A percentile compares a stretch with the other conserved stretches of the same genome.
Conservation (phyloP, 1,140 invertebrate species). For the Scaptomyza montana region DNA sequence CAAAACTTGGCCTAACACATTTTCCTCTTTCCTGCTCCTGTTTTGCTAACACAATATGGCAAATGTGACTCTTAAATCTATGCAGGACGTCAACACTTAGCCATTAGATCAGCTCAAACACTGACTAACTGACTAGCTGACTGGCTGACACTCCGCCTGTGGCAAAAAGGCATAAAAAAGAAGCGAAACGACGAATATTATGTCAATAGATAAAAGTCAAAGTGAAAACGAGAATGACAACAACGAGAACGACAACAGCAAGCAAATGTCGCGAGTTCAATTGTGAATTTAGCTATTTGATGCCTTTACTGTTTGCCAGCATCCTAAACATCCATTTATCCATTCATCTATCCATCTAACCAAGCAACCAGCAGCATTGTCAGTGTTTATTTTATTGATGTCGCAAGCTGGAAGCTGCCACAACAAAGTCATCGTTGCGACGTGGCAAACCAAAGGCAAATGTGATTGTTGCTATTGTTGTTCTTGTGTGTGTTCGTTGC, state of each 20-base stretch:
- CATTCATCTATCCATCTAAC: slow-evolving; percentile 10
- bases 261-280: slow-evolving; percentile 75
- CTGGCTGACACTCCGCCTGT: slow-evolving; percentile 36
- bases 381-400: slow-evolving; percentile 82
- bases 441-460: slow-evolving; percentile 27
- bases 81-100: slow-evolving; percentile 69
- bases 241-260: slow-evolving; percentile 56
- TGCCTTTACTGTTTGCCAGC: slow-evolving; percentile 4
- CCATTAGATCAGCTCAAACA: slow-evolving; percentile 53
- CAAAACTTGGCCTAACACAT: not conserved
- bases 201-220: slow-evolving; percentile 81
- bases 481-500: slow-evolving; percentile 3
- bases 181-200: slow-evolving; percentile 48
- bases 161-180: slow-evolving; percentile 58
- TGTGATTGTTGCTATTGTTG: slow-evolving; percentile 7
- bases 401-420: slow-evolving; percentile 51
- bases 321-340: slow-evolving; percentile 27
- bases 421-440: slow-evolving; percentile 61
- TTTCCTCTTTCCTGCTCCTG: slow-evolving; percentile 26
- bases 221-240: slow-evolving; percentile 56
- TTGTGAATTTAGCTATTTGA: slow-evolving; percentile 38
- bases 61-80: slow-evolving; percentile 68
- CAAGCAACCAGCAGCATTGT: slow-evolving; percentile 40
- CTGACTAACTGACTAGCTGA: slow-evolving; percentile 35
- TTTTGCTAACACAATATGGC: slow-evolving; percentile 1